Evolutionary conservation across 2,888 invertebrate genomes (phyloP).

Genomic region (Theretra japonica): DNA sequence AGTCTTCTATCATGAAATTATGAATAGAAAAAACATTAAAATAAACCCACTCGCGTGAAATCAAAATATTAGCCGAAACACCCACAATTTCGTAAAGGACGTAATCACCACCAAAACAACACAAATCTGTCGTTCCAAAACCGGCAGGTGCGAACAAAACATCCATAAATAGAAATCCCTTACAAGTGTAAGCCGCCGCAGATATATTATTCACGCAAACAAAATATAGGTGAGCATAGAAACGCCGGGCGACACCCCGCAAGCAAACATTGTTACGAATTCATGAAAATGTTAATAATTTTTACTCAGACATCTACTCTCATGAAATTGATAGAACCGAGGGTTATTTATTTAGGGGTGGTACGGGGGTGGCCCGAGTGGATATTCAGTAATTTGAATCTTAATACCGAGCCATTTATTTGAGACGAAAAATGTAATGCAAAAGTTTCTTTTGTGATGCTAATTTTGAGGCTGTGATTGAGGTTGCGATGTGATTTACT

Average conservation of each 20-base stretch:
- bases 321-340: constrained; percentile 58
- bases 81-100: not conserved
- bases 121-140: not conserved
- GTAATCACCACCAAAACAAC: not conserved
- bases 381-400: constrained; percentile 68
- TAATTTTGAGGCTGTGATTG: constrained; percentile 20
- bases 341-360: constrained; percentile 66
- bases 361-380: constrained; percentile 45
- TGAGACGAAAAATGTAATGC: constrained; percentile 65
- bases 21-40: too few species aligned
- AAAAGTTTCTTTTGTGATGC: constrained; percentile 27
- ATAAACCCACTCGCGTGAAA: not conserved
- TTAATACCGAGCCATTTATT: constrained; percentile 78
- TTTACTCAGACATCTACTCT: constrained; percentile 48
- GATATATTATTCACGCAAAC: constrained; percentile 56
- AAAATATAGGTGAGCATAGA: constrained; percentile 50
- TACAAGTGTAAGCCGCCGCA: constrained; percentile 33
- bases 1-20: too few species aligned
- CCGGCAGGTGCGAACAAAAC: not conserved
- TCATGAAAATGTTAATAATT: constrained; percentile 75
- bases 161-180: constrained; percentile 35
- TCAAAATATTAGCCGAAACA: not conserved
- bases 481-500: constrained; percentile 34
- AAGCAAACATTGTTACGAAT: constrained; percentile 67
- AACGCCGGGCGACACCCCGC: constrained; percentile 36